These are phyloP conservation scores for Hirtodrosophila duncani DNA, from an alignment of 2,888 invertebrate species.

Conservation along the genomic window DNA sequence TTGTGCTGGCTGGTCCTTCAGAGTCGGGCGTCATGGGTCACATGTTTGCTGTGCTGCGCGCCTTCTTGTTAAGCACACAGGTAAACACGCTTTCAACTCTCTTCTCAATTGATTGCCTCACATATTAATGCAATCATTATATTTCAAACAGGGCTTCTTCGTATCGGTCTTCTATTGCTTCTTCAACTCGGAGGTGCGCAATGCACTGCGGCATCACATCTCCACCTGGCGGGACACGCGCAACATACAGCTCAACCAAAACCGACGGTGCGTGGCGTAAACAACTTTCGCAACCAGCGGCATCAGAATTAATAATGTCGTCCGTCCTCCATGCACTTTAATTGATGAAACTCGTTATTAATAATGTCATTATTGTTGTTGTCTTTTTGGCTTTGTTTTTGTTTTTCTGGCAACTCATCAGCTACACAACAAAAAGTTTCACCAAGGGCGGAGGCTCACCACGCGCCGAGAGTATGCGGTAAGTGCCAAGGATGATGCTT, in stretches of 20 bases:
- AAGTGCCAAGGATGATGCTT: conserved; percentile 64
- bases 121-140: background rate
- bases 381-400: conserved; percentile 2
- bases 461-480: conserved; percentile 89
- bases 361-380: background rate
- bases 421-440: conserved; percentile 77
- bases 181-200: conserved; percentile 93
- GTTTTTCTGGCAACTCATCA: conserved; percentile 31
- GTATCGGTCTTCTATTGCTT: conserved; percentile 96
- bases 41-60: conserved; percentile 87
- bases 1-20: conserved; percentile 90
- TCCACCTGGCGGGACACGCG: conserved; percentile 77
- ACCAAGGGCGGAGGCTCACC: conserved; percentile 91
- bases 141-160: conserved; percentile 88
- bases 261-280: conserved; percentile 68
- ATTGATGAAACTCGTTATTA: background rate
- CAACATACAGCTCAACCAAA: conserved; percentile 76
- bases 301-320: background rate
- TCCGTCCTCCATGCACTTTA: conserved; percentile 1
- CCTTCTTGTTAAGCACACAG: conserved; percentile 92
- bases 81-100: conserved; percentile 79
- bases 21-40: conserved; percentile 85
- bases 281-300: background rate
- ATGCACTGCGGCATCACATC: conserved; percentile 87
- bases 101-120: background rate